phyloP scores from a whole-genome alignment of 2,888 invertebrate species.

The Drosophila testacea region DNA sequence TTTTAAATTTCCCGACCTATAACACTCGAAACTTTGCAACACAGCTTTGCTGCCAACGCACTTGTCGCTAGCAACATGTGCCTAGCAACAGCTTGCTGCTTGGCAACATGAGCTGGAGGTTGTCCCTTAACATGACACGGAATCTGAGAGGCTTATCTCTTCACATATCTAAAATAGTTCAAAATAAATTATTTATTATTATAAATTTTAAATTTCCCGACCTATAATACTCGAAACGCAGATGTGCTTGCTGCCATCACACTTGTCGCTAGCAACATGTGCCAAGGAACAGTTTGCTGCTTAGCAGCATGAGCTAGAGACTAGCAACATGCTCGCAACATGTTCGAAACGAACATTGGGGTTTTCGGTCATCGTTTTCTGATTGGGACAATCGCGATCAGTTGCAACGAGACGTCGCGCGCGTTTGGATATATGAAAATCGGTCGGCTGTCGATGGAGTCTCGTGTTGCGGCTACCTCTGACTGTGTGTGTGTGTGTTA shows the following conservation, averaged over 20 bases:
- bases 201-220: neutral
- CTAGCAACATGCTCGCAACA: slow-evolving; percentile 47
- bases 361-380: slow-evolving; percentile 35
- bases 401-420: slow-evolving; percentile 82
- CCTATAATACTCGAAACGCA: neutral
- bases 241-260: slow-evolving; percentile 37
- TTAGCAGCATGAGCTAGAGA: slow-evolving; percentile 31
- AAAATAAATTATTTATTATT: neutral
- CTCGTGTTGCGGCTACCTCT: slow-evolving; percentile 26
- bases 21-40: neutral
- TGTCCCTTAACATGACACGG: neutral
- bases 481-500: slow-evolving; percentile 21
- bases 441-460: slow-evolving; percentile 38
- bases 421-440: slow-evolving; percentile 72
- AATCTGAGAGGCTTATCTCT: neutral
- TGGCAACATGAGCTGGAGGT: slow-evolving; percentile 31
- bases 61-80: slow-evolving; percentile 53
- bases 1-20: neutral
- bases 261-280: slow-evolving; percentile 55
- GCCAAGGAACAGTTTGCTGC: slow-evolving; percentile 1
- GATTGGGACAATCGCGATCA: slow-evolving; percentile 64
- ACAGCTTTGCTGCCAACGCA: slow-evolving; percentile 37
- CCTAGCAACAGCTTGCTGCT: slow-evolving; percentile 1
- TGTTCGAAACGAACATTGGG: slow-evolving; percentile 54
- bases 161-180: neutral